These are phyloP conservation scores for Drosophila mayaguana DNA, from an alignment of 2,888 invertebrate genomes.

Conservation along the genomic window DNA sequence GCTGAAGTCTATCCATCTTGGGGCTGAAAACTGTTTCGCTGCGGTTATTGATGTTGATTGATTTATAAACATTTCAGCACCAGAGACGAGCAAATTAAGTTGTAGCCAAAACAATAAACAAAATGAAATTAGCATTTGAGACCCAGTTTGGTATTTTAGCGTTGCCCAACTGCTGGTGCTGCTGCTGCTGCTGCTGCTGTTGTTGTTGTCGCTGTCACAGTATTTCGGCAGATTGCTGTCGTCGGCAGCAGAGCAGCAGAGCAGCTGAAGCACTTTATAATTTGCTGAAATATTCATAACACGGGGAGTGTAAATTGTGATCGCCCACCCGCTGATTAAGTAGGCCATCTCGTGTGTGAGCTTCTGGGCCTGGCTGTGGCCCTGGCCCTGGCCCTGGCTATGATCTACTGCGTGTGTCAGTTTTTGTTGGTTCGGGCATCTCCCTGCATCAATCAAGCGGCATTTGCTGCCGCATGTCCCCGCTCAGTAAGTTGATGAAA, in stretches of 20 bases:
- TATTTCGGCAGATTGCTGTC: constrained; percentile 34
- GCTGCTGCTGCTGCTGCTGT: constrained; percentile 1
- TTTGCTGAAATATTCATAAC: constrained; percentile 70
- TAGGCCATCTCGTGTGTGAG: constrained; percentile 26
- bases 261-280: constrained; percentile 51
- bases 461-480: constrained; percentile 39
- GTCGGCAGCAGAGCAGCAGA: neutral
- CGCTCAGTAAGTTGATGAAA: constrained; percentile 62
- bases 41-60: constrained; percentile 77
- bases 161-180: constrained; percentile 15
- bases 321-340: constrained; percentile 61
- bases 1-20: constrained; percentile 63
- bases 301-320: constrained; percentile 40
- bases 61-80: constrained; percentile 77
- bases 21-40: constrained; percentile 45
- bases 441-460: constrained; percentile 62
- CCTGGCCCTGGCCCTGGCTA: constrained; percentile 2
- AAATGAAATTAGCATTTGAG: constrained; percentile 74
- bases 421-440: neutral
- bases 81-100: constrained; percentile 68
- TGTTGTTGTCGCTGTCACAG: constrained; percentile 56
- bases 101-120: constrained; percentile 77
- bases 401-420: constrained; percentile 4
- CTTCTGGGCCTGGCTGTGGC: neutral
- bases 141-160: constrained; percentile 23